Evolutionary conservation across 2,888 invertebrate genomes (phyloP).

Genomic region (Ochlodes sylvanus): DNA sequence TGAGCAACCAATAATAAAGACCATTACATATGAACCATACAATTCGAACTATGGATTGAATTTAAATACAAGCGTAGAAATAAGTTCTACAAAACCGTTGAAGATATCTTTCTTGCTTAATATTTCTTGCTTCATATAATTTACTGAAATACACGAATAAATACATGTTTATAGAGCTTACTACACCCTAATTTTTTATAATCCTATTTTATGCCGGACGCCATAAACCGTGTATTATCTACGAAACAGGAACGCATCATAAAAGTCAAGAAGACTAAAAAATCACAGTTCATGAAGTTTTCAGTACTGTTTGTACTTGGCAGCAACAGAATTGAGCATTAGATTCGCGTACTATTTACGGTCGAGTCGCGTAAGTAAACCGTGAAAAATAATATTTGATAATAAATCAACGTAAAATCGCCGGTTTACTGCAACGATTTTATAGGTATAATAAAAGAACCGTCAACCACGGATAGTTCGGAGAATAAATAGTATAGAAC

Average conservation of each 20-base stretch:
- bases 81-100: no score
- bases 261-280: constrained; percentile 57
- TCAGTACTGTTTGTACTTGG: constrained; percentile 46
- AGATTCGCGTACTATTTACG: constrained; percentile 66
- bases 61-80: no score
- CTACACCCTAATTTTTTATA: neutral
- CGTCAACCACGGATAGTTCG: constrained; percentile 75
- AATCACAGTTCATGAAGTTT: constrained; percentile 50
- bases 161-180: no score
- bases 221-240: constrained; percentile 70
- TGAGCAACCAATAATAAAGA: no score
- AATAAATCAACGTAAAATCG: constrained; percentile 78
- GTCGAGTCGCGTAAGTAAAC: constrained; percentile 62
- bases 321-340: constrained; percentile 41
- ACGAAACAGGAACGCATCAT: constrained; percentile 61
- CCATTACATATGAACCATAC: no score
- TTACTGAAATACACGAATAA: no score
- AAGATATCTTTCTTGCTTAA: no score
- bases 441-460: constrained; percentile 82
- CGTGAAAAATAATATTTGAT: constrained; percentile 80
- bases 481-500: constrained; percentile 72
- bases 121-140: no score
- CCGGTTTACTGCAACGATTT: constrained; percentile 71
- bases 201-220: constrained; percentile 57
- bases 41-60: no score